phyloP scores from a whole-genome alignment of 2,113 vertebrate species.

The Python bivittatus region DNA sequence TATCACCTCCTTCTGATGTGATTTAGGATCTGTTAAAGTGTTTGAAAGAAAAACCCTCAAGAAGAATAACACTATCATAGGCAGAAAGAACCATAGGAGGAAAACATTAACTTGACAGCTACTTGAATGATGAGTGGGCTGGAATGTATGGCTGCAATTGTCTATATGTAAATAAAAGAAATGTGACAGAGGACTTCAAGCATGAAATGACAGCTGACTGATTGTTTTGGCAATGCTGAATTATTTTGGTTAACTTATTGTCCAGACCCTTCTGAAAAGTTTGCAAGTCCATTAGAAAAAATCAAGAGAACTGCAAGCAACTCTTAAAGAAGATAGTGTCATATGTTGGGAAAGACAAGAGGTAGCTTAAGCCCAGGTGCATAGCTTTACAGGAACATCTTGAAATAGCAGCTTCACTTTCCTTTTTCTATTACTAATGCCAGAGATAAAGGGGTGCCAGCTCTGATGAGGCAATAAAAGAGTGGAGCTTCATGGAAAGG shows the following conservation, averaged over 20 bases:
- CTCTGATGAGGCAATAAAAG: not conserved
- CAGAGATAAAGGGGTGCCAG: not conserved
- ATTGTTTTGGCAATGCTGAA: not conserved
- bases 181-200: not conserved
- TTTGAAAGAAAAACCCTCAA: conserved; percentile 30
- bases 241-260: not conserved
- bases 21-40: conserved; percentile 52
- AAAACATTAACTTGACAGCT: not conserved
- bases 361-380: not conserved
- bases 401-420: not conserved
- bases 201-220: not conserved
- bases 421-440: not conserved
- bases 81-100: not conserved
- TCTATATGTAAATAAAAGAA: not conserved
- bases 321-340: not conserved
- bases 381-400: not conserved
- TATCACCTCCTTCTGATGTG: conserved; percentile 34
- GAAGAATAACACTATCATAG: not conserved
- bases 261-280: rapidly evolving
- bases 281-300: not conserved
- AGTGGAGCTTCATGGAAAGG: not conserved
- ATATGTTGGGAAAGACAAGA: not conserved
- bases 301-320: not conserved
- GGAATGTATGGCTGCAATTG: not conserved
- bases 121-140: not conserved